Evolutionary conservation across 2,797 vertebrate genomes (phyloP), one percentile per base, ranked within the genome.

Genomic region (Uromys caudimaculatus): DNA sequence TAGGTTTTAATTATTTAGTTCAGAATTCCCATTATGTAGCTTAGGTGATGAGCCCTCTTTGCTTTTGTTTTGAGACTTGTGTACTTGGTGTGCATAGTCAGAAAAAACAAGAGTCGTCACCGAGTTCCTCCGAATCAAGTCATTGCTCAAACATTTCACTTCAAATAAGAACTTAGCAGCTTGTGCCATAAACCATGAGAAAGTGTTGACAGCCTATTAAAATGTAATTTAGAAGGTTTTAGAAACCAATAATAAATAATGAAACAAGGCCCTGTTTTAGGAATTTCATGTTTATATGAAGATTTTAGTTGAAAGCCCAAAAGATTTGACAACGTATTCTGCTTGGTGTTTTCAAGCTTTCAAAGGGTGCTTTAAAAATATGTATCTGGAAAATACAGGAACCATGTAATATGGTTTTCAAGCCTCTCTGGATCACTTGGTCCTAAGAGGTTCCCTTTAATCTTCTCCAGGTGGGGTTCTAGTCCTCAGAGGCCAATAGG

Each of bases 181-280:
- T 94, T 24, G 58, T 86, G 9, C 14, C 92, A 16, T 50, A 95
- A 93, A 73, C 19, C n/a, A 95, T 89, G 64, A 95, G 76, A 88
- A 90, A 82, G 32, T 6, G 4, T 96, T 86, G 58, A 87, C 8
- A 88, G 58, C 64, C 47, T 83, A 78, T 95, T 94, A 75, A 93
- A 97, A 83, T 52, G n/a, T 67, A 94, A 87, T 91, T 77, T 91
- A 62, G 41, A 93, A n/a, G 23, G 76, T 58, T 95, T 96, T 93
- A 24, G 23, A 82, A 82, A 73, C 79, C 19, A 95, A 60, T 79
- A 90, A 50, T 87, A 92, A 85, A 62, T 94, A 93, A 95, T 90
- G 52, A 86, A 62, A 47, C 21, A 92, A 77, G 69, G n/a, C 2
- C 52, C 21, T 78, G 41, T 75, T 95, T 96, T 93, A 81, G 19